phyloP scores from a whole-genome alignment of 2,113 vertebrate species.

The Apeltes quadracus region DNA sequence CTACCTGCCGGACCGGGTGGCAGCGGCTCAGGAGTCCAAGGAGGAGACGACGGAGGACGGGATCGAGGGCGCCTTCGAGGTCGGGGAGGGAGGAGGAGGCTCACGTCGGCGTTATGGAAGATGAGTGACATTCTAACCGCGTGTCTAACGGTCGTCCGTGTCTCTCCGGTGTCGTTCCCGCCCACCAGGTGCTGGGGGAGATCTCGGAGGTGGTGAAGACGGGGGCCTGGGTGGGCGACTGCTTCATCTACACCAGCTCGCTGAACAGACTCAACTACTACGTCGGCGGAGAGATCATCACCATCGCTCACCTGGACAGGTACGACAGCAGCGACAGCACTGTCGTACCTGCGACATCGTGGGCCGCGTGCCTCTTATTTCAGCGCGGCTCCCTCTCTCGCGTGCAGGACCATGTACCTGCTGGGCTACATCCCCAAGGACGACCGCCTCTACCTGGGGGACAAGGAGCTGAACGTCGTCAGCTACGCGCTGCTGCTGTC shows the following conservation, averaged over 20 bases:
- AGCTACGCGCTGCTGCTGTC: slow-evolving; percentile 92
- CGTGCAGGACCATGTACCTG: slow-evolving; percentile 89
- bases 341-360: too few species aligned
- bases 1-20: slow-evolving; percentile 89
- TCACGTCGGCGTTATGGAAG: too few species aligned
- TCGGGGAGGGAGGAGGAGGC: neutral
- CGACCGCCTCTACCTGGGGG: slow-evolving; percentile 91
- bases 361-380: too few species aligned
- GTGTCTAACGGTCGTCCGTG: neutral
- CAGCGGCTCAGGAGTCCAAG: slow-evolving; percentile 89
- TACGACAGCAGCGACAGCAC: slow-evolving; percentile 56
- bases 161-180: neutral
- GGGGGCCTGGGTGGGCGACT: slow-evolving; percentile 93
- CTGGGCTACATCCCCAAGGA: slow-evolving; percentile 97
- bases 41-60: slow-evolving; percentile 91
- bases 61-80: slow-evolving; percentile 95
- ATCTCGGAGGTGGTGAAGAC: slow-evolving; percentile 94
- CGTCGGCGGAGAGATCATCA: slow-evolving; percentile 95
- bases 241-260: slow-evolving; percentile 96
- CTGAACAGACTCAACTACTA: slow-evolving; percentile 96
- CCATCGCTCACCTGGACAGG: slow-evolving; percentile 95
- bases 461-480: slow-evolving; percentile 92
- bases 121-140: too few species aligned
- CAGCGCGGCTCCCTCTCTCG: neutral
- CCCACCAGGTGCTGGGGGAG: slow-evolving; percentile 88